Evolutionary conservation across 2,797 vertebrate species (phyloP), one percentile per base, ranked within the genome.

Genomic region (Melanotaenia maccullochi): DNA sequence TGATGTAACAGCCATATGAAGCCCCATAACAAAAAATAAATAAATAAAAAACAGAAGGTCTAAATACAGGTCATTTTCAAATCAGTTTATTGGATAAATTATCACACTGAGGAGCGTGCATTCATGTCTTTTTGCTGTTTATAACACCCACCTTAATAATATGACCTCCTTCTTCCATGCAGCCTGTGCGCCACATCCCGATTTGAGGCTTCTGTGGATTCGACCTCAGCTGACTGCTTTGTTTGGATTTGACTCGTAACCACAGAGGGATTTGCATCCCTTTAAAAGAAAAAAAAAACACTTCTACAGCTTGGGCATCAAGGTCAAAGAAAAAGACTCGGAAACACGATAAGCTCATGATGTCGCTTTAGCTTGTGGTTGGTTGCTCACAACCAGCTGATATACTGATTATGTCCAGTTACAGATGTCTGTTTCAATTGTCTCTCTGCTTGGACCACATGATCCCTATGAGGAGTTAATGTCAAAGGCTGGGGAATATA

Each of bases 241-340:
- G 81, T 85, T 85, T 91, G 60, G 32, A 91, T 93, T 91, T 91
- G 86, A 82, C 80, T 91, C 68, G 75, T 57, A 78, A 75, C 78
- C 60, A 68, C 44, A 61, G 36, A 36, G 16, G 30, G 74, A 89
- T 92, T 93, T 93, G 87, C 91, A 90, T 93, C 59, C 38, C 9
- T 49, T 62, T 22, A 60, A 81, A 78, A 72, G 49, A 78, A 59
- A 72, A 60, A 30, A 77, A 72, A 76, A 75, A 73, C 25, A 67
- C 71, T 69, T 81, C 64, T 73, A 75, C 82, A 75, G 47, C 66
- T 32, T n/a, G 57, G 47, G 44, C 60, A 52, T 61, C 82, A 75
- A 87, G 70, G 83, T 87, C 74, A 83, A 30, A 66, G 70, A 68
- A 33, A 49, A 82, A 59, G 6, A 40, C 61, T 32, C 52, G 22